phyloP scores from a whole-genome alignment of 92 coral and sea anemone genomes.

The Porites evermanni region DNA sequence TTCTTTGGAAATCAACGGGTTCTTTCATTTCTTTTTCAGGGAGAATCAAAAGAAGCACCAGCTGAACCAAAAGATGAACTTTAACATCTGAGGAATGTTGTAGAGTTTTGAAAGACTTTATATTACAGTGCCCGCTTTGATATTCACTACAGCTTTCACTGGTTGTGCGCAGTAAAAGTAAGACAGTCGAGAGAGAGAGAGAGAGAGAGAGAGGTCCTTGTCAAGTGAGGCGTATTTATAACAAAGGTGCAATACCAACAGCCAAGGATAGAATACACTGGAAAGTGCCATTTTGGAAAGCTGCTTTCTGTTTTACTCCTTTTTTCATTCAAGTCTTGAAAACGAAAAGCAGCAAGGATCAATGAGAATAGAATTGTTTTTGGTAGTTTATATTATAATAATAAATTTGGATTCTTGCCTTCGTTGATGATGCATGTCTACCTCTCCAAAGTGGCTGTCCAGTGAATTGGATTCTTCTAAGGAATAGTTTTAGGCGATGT shows the following conservation, averaged over 20 bases:
- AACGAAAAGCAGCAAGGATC: neutral
- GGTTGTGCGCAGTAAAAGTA: conserved; percentile 11
- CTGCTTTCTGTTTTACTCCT: neutral
- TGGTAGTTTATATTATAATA: no score
- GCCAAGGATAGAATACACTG: conserved; percentile 2
- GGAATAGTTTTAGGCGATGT: conserved; percentile 50
- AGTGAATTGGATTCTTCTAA: conserved; percentile 27
- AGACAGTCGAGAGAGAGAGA: neutral
- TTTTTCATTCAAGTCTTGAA: conserved; percentile 5
- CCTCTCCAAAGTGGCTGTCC: conserved; percentile 14
- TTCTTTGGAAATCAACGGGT: neutral
- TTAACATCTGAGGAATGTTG: conserved; percentile 52
- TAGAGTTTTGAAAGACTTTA: conserved; percentile 33
- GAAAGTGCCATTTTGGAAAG: neutral
- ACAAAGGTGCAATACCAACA: neutral
- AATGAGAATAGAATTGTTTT: neutral
- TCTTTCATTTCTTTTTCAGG: conserved; percentile 48
- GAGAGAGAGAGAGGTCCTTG: neutral
- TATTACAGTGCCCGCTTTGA: conserved; percentile 6
- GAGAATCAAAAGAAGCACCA: conserved; percentile 92
- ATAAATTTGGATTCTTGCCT: neutral
- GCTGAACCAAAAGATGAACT: conserved; percentile 95
- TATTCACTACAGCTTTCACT: neutral
- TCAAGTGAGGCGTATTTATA: conserved; percentile 21
- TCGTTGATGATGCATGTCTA: neutral